These are phyloP conservation scores for Watsonalla cultraria DNA, from an alignment of 2,888 invertebrate genomes.

Conservation along the genomic window DNA sequence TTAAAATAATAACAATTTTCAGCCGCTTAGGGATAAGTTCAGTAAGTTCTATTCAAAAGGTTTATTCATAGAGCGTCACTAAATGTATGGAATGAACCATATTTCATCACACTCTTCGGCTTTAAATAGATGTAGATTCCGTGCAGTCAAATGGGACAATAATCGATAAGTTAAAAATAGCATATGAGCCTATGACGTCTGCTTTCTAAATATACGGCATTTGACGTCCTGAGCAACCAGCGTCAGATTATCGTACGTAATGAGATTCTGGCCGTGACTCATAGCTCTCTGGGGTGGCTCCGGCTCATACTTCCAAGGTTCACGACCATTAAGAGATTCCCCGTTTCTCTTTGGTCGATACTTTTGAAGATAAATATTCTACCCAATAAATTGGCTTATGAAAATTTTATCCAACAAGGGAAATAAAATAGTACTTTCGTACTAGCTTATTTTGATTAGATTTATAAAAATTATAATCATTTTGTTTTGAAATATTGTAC, in stretches of 20 bases:
- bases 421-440: too few relatives aligned
- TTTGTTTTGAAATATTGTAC: constrained; percentile 9
- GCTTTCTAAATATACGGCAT: background rate
- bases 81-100: too few relatives aligned
- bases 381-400: constrained; percentile 33
- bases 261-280: constrained; percentile 59
- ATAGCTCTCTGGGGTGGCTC: constrained; percentile 56
- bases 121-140: too few relatives aligned
- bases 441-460: too few relatives aligned
- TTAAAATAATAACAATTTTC: too few relatives aligned
- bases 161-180: constrained; percentile 1
- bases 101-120: too few relatives aligned
- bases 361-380: constrained; percentile 38
- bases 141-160: too few relatives aligned
- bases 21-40: too few relatives aligned
- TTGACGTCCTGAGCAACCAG: constrained; percentile 18
- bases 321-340: constrained; percentile 56
- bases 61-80: too few relatives aligned
- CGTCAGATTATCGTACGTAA: constrained; percentile 60
- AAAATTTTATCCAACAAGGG: constrained; percentile 30
- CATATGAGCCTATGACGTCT: background rate
- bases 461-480: too few relatives aligned
- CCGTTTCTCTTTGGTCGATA: constrained; percentile 42
- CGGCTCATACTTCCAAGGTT: constrained; percentile 59
- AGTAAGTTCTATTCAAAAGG: too few relatives aligned